These are phyloP conservation scores for Jaculus jaculus DNA, from an alignment of 2,113 vertebrate species.

Conservation along the genomic window DNA sequence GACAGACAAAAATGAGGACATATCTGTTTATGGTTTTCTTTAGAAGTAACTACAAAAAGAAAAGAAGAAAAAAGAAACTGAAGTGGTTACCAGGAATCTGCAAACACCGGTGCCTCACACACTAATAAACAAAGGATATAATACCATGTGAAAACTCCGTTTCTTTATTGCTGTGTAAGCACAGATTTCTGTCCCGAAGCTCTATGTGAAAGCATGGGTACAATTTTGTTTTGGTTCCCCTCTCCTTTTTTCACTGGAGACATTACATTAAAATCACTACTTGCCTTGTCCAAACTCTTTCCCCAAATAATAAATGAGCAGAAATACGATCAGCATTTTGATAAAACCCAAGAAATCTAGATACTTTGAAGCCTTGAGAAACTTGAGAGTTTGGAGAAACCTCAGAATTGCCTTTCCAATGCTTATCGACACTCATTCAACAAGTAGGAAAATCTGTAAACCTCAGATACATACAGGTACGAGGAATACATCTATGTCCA, in stretches of 20 bases:
- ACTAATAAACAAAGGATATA: constrained; percentile 3
- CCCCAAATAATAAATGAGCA: constrained; percentile 11
- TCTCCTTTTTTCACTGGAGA: neutral
- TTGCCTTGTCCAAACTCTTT: neutral
- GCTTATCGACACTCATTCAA: neutral
- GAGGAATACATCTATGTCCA: neutral
- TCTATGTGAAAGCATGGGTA: neutral
- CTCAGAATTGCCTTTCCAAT: neutral
- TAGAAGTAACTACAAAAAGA: neutral
- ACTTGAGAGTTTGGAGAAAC: neutral
- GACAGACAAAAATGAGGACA: neutral
- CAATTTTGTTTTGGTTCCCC: neutral
- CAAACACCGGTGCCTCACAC: neutral
- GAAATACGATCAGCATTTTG: constrained; percentile 5
- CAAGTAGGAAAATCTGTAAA: neutral
- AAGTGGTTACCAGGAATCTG: neutral
- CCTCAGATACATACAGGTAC: neutral
- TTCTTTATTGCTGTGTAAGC: neutral
- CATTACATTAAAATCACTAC: neutral
- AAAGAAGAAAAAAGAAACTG: neutral
- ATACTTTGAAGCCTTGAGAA: neutral
- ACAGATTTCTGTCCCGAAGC: neutral
- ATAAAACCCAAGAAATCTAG: neutral
- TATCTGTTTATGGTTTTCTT: neutral
- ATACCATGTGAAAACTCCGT: neutral